Percentiles rank a stretch among this genome's conserved stretches.
Evolutionary conservation across 2,888 invertebrate genomes (phyloP).

Genomic region (Galerucella nymphaeae): DNA sequence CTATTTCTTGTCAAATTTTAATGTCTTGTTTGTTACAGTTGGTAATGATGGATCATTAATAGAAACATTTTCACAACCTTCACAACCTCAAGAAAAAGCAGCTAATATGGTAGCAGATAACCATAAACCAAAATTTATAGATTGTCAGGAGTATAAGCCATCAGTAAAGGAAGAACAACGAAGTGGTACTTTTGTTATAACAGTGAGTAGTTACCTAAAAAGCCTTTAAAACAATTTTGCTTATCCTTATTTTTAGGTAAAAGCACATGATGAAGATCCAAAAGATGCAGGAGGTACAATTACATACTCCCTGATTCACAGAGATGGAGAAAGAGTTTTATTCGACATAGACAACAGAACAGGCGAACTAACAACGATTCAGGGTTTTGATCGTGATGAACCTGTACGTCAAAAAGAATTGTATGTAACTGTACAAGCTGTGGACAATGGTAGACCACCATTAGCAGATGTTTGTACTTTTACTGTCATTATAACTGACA

Average conservation of each 20-base stretch:
- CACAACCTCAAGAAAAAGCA: constrained; percentile 36
- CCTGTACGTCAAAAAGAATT: constrained; percentile 85
- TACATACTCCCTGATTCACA: constrained; percentile 84
- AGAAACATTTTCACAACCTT: constrained; percentile 40
- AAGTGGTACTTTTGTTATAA: constrained; percentile 79
- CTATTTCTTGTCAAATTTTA: not conserved
- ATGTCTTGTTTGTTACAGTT: constrained; percentile 33
- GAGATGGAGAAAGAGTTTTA: constrained; percentile 78
- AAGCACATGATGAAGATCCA: constrained; percentile 79
- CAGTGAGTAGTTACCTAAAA: constrained; percentile 65
- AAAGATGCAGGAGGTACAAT: constrained; percentile 82
- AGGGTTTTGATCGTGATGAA: constrained; percentile 89
- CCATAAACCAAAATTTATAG: constrained; percentile 83
- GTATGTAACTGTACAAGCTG: constrained; percentile 89
- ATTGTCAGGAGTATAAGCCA: constrained; percentile 86
- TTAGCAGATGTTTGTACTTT: constrained; percentile 94
- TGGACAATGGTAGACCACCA: constrained; percentile 91
- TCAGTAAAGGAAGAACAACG: constrained; percentile 80
- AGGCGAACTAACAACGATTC: constrained; percentile 81
- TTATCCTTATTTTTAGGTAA: constrained; percentile 67
- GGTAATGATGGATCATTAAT: constrained; percentile 20
- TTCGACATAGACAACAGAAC: constrained; percentile 83
- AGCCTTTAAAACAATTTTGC: not conserved
- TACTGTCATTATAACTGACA: constrained; percentile 88
- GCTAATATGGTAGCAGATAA: constrained; percentile 38